Evolutionary conservation across 2,888 invertebrate genomes (phyloP), one percentile per base, ranked within the genome.

Genomic region (Scrobipalpa atriplicella): DNA sequence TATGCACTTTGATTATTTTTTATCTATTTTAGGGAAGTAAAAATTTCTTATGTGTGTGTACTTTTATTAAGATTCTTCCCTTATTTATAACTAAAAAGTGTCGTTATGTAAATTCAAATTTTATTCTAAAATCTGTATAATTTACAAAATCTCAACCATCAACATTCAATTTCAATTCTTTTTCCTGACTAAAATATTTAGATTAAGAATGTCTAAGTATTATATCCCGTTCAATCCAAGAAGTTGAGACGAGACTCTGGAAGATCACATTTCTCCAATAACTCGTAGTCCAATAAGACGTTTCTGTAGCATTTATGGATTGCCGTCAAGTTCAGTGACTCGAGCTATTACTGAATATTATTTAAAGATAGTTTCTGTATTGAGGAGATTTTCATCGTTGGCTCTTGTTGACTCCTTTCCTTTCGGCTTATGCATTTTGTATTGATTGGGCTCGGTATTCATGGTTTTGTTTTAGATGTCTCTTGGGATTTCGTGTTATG

Each of bases 281-380:
- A 16, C 41, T 67, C 54, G 43, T 68, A 29, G 29, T 69, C 69
- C 70, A 73, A 74, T 74, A 71, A 71, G 71, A 70, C 67, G 67
- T 68, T 67, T 72, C 69, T 70, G 68, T 69, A 65, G 70, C 69
- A 71, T 75, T 75, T 73, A 72, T 68, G 73, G 71, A 65, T 67
- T 68, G 71, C 70, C 71, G 67, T 65, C 78, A 76, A 76, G 78
- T 80, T 81, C 82, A 80, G 69, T 80, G 79, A 78, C 75, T 78
- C 71, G 72, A 70, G 68, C 63, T 66, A 74, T 78, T 77, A 77
- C 77, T 78, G 77, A 47, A 47, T 47, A 47, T 47, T 47, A 47
- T 47, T 47, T 47, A 6, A 76, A 73, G 73, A 75, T 76, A 75
- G 75, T 75, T 74, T 73, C 74, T 72, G 72, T 72, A 74, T 78